These are phyloP conservation scores for Istiophorus platypterus DNA, from an alignment of 2,113 vertebrate genomes.

Conservation along the genomic window DNA sequence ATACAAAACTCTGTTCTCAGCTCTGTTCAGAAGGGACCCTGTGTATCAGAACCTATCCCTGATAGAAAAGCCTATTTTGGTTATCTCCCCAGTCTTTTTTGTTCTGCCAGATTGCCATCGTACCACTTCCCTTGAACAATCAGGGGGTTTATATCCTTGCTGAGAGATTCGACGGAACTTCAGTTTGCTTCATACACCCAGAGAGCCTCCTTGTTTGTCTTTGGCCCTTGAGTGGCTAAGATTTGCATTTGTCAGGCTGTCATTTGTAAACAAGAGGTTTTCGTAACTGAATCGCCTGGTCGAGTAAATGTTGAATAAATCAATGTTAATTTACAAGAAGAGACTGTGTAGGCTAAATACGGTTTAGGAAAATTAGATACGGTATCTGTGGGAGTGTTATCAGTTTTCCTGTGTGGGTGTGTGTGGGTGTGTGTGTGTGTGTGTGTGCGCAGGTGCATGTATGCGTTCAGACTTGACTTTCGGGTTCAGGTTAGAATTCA, in stretches of 20 bases:
- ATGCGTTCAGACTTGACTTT: not conserved
- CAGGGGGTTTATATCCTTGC: constrained; percentile 55
- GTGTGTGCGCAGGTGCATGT: not conserved
- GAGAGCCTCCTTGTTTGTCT: constrained; percentile 57
- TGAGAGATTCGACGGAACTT: constrained; percentile 57
- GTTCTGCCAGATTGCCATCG: constrained; percentile 69
- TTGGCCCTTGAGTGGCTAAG: constrained; percentile 18
- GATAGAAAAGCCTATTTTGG: constrained; percentile 36
- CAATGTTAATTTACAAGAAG: constrained; percentile 9
- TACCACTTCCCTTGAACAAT: constrained; percentile 64
- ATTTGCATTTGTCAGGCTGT: constrained; percentile 43
- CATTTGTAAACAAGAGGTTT: constrained; percentile 52
- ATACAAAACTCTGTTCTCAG: constrained; percentile 22
- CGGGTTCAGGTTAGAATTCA: too few relatives aligned
- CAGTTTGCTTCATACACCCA: constrained; percentile 43
- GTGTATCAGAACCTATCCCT: constrained; percentile 44
- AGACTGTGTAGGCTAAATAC: not conserved
- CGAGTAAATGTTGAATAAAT: constrained; percentile 39
- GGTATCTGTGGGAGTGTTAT: constrained; percentile 1
- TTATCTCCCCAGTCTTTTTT: constrained; percentile 25
- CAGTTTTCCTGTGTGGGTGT: not conserved
- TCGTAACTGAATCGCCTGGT: constrained; percentile 46
- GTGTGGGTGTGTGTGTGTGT: not conserved
- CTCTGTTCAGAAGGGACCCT: constrained; percentile 39
- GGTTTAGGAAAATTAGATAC: not conserved